Percentiles rank a stretch among this genome's conserved stretches.
Evolutionary conservation across 1,140 invertebrate genomes (phyloP).

Genomic region (Globodera rostochiensis): DNA sequence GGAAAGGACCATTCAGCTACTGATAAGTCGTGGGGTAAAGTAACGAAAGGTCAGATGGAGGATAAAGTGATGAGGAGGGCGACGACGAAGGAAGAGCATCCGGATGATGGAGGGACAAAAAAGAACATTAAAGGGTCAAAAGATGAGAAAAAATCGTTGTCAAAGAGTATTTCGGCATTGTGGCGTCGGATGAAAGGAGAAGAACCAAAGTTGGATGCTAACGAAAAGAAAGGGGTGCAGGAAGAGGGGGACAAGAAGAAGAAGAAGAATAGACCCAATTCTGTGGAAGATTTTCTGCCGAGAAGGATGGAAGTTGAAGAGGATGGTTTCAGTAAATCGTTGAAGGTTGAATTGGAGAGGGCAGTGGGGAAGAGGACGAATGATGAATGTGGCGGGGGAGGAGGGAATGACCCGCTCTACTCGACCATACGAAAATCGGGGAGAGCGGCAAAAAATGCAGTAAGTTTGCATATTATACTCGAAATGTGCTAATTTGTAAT

Average conservation of each 20-base stretch:
- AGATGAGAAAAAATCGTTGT: neutral
- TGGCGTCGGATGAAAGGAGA: neutral
- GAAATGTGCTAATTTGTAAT: neutral
- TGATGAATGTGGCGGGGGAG: neutral
- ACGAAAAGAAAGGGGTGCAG: neutral
- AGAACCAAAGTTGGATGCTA: neutral
- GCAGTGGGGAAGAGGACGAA: neutral
- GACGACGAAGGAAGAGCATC: neutral
- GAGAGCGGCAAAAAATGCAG: neutral
- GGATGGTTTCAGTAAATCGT: conserved; percentile 15
- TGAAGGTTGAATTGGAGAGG: conserved; percentile 15
- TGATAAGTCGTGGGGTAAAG: too few species aligned
- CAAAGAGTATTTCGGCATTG: neutral
- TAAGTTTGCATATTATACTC: neutral
- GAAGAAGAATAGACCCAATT: neutral
- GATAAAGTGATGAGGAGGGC: neutral
- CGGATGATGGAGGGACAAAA: neutral
- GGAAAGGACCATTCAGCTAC: neutral
- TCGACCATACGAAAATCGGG: neutral
- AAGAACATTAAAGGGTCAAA: neutral
- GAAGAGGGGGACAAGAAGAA: conserved; percentile 5
- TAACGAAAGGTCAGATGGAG: neutral
- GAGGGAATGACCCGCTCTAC: neutral
- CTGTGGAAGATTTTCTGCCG: neutral
- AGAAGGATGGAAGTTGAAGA: conserved; percentile 27